phyloP scores from a whole-genome alignment of 2,888 invertebrate species.

The Cryptops parisi region DNA sequence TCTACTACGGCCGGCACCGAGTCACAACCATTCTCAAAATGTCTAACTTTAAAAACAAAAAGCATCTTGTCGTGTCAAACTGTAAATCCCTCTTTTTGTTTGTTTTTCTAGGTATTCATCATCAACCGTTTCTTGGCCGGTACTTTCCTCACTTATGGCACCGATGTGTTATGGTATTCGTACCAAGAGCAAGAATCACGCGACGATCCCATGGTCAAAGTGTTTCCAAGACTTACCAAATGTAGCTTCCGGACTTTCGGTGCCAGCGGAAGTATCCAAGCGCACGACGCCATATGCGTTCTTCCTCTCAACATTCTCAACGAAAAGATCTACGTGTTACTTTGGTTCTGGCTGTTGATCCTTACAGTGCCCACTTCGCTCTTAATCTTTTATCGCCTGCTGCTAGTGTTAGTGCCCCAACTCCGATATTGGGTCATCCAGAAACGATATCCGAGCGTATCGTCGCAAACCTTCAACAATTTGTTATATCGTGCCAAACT shows the following conservation, averaged over 20 bases:
- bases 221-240: conserved; percentile 45
- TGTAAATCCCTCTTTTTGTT: no score
- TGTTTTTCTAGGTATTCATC: no score
- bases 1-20: no score
- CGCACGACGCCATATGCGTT: conserved; percentile 76
- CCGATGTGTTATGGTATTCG: conserved; percentile 49
- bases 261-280: conserved; percentile 66
- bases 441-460: conserved; percentile 52
- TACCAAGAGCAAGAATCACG: conserved; percentile 47
- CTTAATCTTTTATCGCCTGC: conserved; percentile 59
- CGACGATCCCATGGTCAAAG: conserved; percentile 52
- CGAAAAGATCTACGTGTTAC: conserved; percentile 54
- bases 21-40: no score
- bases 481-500: conserved; percentile 23
- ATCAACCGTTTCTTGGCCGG: conserved; percentile 59
- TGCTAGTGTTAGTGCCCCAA: conserved; percentile 51
- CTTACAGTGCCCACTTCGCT: conserved; percentile 58
- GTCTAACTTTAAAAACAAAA: no score
- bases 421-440: conserved; percentile 64
- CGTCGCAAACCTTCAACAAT: conserved; percentile 46
- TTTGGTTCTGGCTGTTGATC: conserved; percentile 59
- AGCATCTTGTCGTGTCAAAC: no score
- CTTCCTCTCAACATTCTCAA: conserved; percentile 83
- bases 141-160: conserved; percentile 56
- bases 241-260: conserved; percentile 82